Evolutionary conservation across 2,797 vertebrate genomes (phyloP).

Genomic region (Tapera naevia): DNA sequence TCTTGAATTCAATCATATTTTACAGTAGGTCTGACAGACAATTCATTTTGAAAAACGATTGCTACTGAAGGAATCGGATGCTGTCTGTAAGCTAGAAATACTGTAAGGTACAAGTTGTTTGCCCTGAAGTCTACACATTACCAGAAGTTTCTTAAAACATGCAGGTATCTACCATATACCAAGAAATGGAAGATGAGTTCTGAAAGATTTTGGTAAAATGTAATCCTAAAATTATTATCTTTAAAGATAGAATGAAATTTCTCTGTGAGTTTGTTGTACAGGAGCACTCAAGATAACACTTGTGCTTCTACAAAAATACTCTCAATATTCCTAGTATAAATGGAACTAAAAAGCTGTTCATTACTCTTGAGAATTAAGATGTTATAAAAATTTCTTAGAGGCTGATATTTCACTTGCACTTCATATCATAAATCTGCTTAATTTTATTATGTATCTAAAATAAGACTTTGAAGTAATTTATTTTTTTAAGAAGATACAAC

Average conservation of each 20-base stretch:
- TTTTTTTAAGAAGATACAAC: not conserved
- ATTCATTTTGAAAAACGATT: not conserved
- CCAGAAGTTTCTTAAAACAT: not conserved
- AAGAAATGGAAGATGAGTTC: not conserved
- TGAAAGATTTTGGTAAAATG: not conserved
- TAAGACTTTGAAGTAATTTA: not conserved
- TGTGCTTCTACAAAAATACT: not conserved
- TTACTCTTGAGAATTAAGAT: not conserved
- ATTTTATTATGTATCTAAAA: not conserved
- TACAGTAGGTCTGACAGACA: not conserved
- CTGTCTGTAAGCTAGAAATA: not conserved
- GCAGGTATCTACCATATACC: not conserved
- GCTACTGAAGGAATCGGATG: not conserved
- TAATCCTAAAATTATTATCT: not conserved
- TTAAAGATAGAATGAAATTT: not conserved
- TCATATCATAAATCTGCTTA: not conserved
- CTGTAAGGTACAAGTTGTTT: not conserved
- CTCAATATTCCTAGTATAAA: not conserved
- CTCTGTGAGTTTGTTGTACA: not conserved
- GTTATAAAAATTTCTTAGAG: not conserved
- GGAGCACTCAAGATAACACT: not conserved
- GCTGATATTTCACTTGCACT: not conserved
- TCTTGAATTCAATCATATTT: not conserved
- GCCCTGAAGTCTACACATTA: not conserved
- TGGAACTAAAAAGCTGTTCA: not conserved